Percentiles rank a stretch among this genome's conserved stretches.
phyloP scores from a whole-genome alignment of 2,888 invertebrate species.

The Campaea margaritaria region DNA sequence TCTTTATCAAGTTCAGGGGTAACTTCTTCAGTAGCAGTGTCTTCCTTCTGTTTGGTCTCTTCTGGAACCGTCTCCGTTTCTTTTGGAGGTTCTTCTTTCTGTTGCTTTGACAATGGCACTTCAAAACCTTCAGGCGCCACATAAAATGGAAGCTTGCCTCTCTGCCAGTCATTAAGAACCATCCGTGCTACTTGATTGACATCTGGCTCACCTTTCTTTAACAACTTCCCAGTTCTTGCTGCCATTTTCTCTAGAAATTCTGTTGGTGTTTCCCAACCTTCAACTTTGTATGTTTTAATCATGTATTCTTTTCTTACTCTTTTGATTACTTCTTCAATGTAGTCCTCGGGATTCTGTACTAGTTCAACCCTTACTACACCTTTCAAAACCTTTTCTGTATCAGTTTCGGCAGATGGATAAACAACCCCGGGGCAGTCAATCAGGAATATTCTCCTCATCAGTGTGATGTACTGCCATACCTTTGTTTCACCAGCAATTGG shows the following conservation, averaged over 20 bases:
- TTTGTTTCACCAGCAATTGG: slow-evolving; percentile 99
- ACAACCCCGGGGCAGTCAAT: slow-evolving; percentile 99
- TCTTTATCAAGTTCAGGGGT: slow-evolving; percentile 54
- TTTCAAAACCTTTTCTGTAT: slow-evolving; percentile 97
- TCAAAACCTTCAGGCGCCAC: slow-evolving; percentile 94
- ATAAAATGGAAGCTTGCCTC: slow-evolving; percentile 98
- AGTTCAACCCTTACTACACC: slow-evolving; percentile 99
- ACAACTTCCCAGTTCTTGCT: slow-evolving; percentile 92
- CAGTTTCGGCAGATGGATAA: slow-evolving; percentile 98
- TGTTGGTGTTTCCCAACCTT: slow-evolving; percentile 91
- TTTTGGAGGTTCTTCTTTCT: slow-evolving; percentile 52
- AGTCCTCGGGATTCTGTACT: slow-evolving; percentile 97
- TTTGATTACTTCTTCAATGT: slow-evolving; percentile 93
- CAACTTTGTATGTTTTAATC: slow-evolving; percentile 94
- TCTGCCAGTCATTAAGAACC: slow-evolving; percentile 99
- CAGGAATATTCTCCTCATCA: slow-evolving; percentile 98
- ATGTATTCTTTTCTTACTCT: slow-evolving; percentile 96
- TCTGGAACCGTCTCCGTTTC: slow-evolving; percentile 43
- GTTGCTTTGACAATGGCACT: slow-evolving; percentile 85
- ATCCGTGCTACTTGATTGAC: slow-evolving; percentile 94
- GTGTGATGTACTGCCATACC: slow-evolving; percentile 99
- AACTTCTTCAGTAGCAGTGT: slow-evolving; percentile 40
- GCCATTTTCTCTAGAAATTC: slow-evolving; percentile 98
- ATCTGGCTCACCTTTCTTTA: slow-evolving; percentile 99
- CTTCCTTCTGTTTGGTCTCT: slow-evolving; percentile 56